A percentile compares a stretch with the other conserved stretches of the same genome.
phyloP scores from a whole-genome alignment of 2,888 invertebrate genomes.

The Resseliella maxima region DNA sequence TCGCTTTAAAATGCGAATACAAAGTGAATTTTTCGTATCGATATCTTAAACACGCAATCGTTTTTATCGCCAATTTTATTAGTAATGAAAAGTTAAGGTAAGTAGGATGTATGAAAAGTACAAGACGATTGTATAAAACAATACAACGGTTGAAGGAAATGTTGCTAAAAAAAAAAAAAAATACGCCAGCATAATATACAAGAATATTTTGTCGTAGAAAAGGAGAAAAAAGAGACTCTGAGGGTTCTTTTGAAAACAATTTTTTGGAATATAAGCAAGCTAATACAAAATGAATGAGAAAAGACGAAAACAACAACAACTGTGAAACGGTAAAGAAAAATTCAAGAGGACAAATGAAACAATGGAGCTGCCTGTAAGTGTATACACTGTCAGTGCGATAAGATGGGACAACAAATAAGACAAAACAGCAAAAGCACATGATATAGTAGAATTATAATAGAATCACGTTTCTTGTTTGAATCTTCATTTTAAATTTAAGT shows the following conservation, averaged over 20 bases:
- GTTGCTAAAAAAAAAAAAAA: too few relatives aligned
- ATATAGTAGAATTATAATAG: slow-evolving; percentile 35
- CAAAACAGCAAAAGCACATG: not conserved
- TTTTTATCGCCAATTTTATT: not conserved
- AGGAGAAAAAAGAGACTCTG: too few relatives aligned
- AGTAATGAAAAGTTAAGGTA: not conserved
- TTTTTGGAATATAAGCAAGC: not conserved
- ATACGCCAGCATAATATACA: too few relatives aligned
- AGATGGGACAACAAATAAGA: not conserved
- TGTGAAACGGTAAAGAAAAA: not conserved
- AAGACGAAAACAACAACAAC: not conserved
- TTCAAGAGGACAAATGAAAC: not conserved
- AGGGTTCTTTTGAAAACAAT: too few relatives aligned
- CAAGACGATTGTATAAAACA: too few relatives aligned
- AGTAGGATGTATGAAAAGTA: too few relatives aligned
- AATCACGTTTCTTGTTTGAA: slow-evolving; percentile 53
- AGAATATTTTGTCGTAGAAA: too few relatives aligned
- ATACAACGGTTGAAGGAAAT: too few relatives aligned
- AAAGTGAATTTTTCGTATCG: not conserved
- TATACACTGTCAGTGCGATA: not conserved
- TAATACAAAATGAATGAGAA: not conserved
- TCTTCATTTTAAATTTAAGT: slow-evolving; percentile 53
- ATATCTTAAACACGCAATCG: slow-evolving; percentile 18
- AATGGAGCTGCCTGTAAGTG: too few relatives aligned
- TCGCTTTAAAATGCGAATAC: not conserved